Base-by-base conservation (phyloP, 2,113 vertebrate genomes). In the Climacteris rufus region DNA sequence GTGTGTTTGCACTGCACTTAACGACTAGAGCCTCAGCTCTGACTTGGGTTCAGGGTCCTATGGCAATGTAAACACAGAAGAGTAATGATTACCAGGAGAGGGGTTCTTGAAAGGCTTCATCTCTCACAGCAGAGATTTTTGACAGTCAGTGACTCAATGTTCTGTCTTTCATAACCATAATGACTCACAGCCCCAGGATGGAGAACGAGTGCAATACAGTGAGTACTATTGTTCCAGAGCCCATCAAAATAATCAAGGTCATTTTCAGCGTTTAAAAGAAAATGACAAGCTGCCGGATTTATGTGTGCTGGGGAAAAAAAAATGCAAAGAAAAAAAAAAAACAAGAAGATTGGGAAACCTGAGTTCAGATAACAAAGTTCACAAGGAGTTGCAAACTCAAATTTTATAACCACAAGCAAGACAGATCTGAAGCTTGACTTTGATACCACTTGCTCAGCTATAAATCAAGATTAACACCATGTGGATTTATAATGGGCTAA, bases 231-330 rank as follows among this genome's bases (percentile, higher is more conserved):
- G 90, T 96, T 96, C 87, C 91, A 82, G 50, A 94, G 50, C 79
- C 74, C 91, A 96, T 95, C 90, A 90, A 82, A 96, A 95, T 89
- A 95, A 93, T 86, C 83, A 96, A 90, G 95, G 96, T 92, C 96
- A 95, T 96, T 96, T 95, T 92, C 86, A 93, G 42, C 1, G 0
- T 89, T 87, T 89, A 57, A 87, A 94, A 82, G 81, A 94, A 83
- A 96, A 94, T 45, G 42, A 65, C 87, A 93, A 47, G 13, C 12
- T n/a, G 21, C 42, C 83, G 77, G 69, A 95, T 87, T 93, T 42
- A 70, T 25, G 24, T 65, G 45, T 21, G 28, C 21, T 15, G 23
- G 8, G 28, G 24, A 0, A 9, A 37, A 40, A n/a, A 28, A 30
- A 80, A 78, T 19, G 17, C 33, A 68, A 37, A 54, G 40, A 27